Evolutionary conservation across 2,888 invertebrate species (phyloP).

Genomic region (Zygothrica quintamaculata): DNA sequence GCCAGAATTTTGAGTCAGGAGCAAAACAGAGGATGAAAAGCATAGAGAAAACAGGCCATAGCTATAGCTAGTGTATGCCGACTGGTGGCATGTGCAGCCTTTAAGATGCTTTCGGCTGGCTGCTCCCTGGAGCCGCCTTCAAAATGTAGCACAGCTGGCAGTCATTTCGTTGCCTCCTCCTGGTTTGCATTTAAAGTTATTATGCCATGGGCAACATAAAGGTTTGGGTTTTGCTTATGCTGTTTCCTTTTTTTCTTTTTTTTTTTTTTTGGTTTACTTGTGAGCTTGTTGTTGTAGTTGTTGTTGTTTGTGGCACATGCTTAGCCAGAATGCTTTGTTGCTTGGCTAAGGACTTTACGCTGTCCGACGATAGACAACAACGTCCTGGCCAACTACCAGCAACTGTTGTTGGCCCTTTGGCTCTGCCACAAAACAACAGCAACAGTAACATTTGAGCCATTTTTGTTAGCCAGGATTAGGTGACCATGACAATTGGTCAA

Average conservation of each 20-base stretch:
- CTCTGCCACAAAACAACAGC: neutral
- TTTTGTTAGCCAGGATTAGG: constrained; percentile 68
- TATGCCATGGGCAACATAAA: constrained; percentile 38
- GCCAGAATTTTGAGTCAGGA: no score
- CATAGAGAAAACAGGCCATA: no score
- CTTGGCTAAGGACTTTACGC: constrained; percentile 37
- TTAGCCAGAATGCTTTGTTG: constrained; percentile 45
- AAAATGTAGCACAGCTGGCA: constrained; percentile 70
- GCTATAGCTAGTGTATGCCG: neutral
- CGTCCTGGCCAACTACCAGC: constrained; percentile 9
- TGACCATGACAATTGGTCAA: constrained; percentile 73
- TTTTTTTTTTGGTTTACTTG: neutral
- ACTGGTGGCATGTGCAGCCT: constrained; percentile 53
- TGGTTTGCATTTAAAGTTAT: constrained; percentile 61
- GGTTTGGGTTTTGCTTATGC: constrained; percentile 18
- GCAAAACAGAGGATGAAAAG: no score
- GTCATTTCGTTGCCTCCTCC: constrained; percentile 50
- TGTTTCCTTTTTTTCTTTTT: neutral
- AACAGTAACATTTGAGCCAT: constrained; percentile 32
- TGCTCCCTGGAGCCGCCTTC: constrained; percentile 38
- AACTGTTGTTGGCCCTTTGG: constrained; percentile 6
- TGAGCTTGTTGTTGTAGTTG: neutral
- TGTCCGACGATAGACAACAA: constrained; percentile 19
- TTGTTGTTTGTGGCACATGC: constrained; percentile 44
- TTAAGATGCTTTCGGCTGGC: constrained; percentile 36